These are phyloP conservation scores for Micromesistius poutassou DNA, from an alignment of 2,797 vertebrate species.

Conservation along the genomic window DNA sequence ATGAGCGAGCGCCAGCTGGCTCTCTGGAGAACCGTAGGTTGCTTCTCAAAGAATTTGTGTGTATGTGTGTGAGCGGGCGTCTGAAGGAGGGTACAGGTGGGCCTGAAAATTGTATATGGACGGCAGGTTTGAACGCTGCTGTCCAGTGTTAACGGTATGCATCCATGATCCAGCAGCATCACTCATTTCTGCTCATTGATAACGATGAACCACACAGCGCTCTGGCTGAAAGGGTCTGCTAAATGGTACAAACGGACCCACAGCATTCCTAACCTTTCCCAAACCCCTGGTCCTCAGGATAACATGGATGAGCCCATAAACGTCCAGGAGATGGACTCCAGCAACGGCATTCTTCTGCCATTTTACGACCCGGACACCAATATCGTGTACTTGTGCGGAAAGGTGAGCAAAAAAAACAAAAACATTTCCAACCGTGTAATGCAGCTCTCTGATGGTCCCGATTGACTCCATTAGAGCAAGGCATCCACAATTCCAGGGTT, in stretches of 20 bases:
- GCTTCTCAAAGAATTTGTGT: neutral
- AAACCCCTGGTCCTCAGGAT: conserved; percentile 72
- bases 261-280: neutral
- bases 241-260: neutral
- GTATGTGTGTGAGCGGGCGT: neutral
- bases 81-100: neutral
- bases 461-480: neutral
- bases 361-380: conserved; percentile 96
- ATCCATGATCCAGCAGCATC: neutral
- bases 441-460: too few relatives aligned
- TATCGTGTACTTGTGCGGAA: conserved; percentile 94
- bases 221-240: too few relatives aligned
- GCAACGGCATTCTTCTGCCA: conserved; percentile 92
- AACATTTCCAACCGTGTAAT: neutral
- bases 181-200: too few relatives aligned
- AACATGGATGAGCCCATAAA: conserved; percentile 94
- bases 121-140: neutral
- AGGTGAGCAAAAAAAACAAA: conserved; percentile 70
- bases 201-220: neutral
- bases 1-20: conserved; percentile 98
- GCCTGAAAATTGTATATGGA: too few relatives aligned
- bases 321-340: conserved; percentile 97
- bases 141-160: too few relatives aligned
- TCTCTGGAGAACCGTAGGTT: conserved; percentile 91
- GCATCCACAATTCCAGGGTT: neutral